phyloP scores from a whole-genome alignment of 1,140 invertebrate genomes.

The Colletes latitarsis region DNA sequence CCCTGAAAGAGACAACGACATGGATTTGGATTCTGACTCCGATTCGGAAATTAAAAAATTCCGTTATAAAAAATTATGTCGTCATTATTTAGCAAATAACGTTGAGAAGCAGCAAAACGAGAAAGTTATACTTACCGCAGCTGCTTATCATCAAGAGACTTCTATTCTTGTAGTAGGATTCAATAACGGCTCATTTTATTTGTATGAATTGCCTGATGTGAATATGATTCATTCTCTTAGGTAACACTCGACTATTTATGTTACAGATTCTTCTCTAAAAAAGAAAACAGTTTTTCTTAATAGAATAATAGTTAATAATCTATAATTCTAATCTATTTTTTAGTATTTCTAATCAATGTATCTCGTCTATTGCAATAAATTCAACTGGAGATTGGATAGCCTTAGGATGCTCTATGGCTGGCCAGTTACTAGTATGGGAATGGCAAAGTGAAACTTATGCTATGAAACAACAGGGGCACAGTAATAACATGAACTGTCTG shows the following conservation, averaged over 20 bases:
- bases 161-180: constrained; percentile 89
- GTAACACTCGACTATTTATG: constrained; percentile 71
- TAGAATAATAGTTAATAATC: constrained; percentile 15
- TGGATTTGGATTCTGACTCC: background rate
- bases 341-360: constrained; percentile 90
- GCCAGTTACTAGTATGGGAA: constrained; percentile 98
- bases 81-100: constrained; percentile 88
- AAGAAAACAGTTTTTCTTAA: background rate
- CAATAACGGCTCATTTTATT: constrained; percentile 90
- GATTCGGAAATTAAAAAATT: constrained; percentile 80
- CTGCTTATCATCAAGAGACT: constrained; percentile 89
- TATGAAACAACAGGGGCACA: constrained; percentile 98
- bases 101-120: constrained; percentile 83
- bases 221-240: constrained; percentile 94
- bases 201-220: constrained; percentile 96
- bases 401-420: constrained; percentile 90
- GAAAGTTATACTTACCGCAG: constrained; percentile 86
- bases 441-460: constrained; percentile 99
- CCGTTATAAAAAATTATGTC: constrained; percentile 85
- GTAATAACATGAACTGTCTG: constrained; percentile 92
- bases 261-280: constrained; percentile 19
- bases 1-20: background rate
- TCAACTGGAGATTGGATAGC: constrained; percentile 97
- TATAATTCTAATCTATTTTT: constrained; percentile 39
- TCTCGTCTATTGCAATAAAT: constrained; percentile 92